These are phyloP conservation scores for Epinephelus malabaricus DNA, from an alignment of 2,797 vertebrate species.

Conservation along the genomic window DNA sequence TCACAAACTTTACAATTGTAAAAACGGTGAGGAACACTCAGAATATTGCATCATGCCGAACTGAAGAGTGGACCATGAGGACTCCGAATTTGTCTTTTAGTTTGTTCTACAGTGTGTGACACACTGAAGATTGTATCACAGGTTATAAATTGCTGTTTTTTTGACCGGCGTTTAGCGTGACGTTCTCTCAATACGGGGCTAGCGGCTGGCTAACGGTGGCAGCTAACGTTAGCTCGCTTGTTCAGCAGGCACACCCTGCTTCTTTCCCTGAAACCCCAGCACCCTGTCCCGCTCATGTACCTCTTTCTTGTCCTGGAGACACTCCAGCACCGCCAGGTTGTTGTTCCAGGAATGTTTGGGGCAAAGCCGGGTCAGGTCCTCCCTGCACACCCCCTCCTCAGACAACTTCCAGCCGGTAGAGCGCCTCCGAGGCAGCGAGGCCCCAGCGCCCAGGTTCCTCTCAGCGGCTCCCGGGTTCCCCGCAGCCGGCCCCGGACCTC, in stretches of 20 bases:
- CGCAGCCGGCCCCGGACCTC: conserved; percentile 54
- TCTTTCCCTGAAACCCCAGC: neutral
- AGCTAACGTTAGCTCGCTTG: conserved; percentile 53
- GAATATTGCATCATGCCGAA: neutral
- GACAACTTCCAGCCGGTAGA: conserved; percentile 92
- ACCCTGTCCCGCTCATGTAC: conserved; percentile 67
- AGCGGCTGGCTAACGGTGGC: conserved; percentile 34
- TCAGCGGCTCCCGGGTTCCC: conserved; percentile 63
- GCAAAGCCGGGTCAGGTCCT: conserved; percentile 94
- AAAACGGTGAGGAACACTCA: accelerated
- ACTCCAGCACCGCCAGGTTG: conserved; percentile 96
- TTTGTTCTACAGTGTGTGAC: accelerated
- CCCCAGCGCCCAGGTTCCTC: conserved; percentile 73
- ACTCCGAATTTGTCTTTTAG: accelerated
- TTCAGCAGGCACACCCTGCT: conserved; percentile 72
- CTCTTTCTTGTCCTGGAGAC: conserved; percentile 96
- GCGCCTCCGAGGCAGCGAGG: conserved; percentile 80
- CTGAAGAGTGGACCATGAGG: accelerated
- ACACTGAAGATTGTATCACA: accelerated
- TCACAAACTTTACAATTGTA: accelerated
- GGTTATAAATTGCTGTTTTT: neutral
- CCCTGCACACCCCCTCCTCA: conserved; percentile 94
- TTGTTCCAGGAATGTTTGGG: conserved; percentile 96
- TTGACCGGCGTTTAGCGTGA: conserved; percentile 34
- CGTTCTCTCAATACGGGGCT: conserved; percentile 46